Evolutionary conservation across 2,113 vertebrate genomes (phyloP).

Genomic region (Protomyctophum bolini): DNA sequence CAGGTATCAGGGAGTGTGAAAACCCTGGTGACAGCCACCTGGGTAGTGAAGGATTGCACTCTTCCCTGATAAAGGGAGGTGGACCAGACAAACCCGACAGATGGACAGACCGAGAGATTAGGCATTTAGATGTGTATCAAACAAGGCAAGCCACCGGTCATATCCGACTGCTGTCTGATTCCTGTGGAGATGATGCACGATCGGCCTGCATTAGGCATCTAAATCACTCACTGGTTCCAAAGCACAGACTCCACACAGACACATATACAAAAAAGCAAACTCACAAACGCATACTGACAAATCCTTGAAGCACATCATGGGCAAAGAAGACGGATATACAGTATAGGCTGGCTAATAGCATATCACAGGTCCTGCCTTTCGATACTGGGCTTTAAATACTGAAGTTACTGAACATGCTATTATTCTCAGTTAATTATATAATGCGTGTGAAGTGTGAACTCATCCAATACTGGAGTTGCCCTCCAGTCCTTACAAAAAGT

Average conservation of each 20-base stretch:
- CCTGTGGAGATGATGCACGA: slow-evolving; percentile 49
- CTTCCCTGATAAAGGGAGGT: slow-evolving; percentile 55
- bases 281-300: background rate
- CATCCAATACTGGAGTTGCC: background rate
- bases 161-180: slow-evolving; percentile 53
- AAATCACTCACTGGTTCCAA: slow-evolving; percentile 11
- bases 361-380: too few species aligned
- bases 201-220: slow-evolving; percentile 19
- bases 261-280: background rate
- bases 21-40: slow-evolving; percentile 52
- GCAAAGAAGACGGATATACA: too few species aligned
- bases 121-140: slow-evolving; percentile 67
- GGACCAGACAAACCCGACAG: slow-evolving; percentile 71
- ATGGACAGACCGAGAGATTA: slow-evolving; percentile 77
- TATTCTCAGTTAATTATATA: background rate
- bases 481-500: background rate
- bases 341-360: too few species aligned
- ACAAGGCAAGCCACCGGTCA: slow-evolving; percentile 58
- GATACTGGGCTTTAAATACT: background rate
- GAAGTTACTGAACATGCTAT: background rate
- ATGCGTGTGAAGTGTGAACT: background rate
- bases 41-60: slow-evolving; percentile 18
- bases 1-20: slow-evolving; percentile 8
- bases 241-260: slow-evolving; percentile 1
- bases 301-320: too few species aligned